A percentile compares a stretch with the other conserved stretches of the same genome.
Conservation (phyloP, 2,797 vertebrate species). For the Holocentrus rufus region DNA sequence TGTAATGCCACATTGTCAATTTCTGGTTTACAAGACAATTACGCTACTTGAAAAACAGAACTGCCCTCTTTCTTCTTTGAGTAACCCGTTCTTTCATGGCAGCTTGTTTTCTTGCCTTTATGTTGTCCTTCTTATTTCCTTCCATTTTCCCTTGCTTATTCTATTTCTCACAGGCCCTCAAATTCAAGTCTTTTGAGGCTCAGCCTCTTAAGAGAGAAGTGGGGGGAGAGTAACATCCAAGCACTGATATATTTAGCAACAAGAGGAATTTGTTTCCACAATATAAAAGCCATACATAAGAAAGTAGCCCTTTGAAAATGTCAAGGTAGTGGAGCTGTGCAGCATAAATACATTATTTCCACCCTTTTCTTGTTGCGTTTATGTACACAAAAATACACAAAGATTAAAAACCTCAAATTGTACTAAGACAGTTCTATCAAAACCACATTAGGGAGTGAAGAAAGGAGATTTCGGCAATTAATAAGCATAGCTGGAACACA, state of each 20-base stretch:
- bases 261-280: slow-evolving; percentile 22
- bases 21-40: slow-evolving; percentile 12
- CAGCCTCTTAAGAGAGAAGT: slow-evolving; percentile 16
- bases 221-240: slow-evolving; percentile 31
- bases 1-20: slow-evolving; percentile 19
- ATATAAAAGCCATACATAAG: slow-evolving; percentile 7
- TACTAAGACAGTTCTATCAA: not conserved
- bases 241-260: slow-evolving; percentile 3
- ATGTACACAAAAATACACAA: not conserved
- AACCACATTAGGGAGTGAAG: not conserved
- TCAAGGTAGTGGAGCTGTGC: slow-evolving; percentile 1
- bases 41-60: slow-evolving; percentile 1
- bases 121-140: slow-evolving; percentile 25
- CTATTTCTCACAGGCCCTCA: slow-evolving; percentile 16
- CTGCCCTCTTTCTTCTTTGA: slow-evolving; percentile 28
- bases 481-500: not conserved
- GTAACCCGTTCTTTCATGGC: slow-evolving; percentile 17
- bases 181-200: slow-evolving; percentile 48
- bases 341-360: not conserved
- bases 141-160: slow-evolving; percentile 30
- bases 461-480: too few species aligned
- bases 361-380: not conserved
- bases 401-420: not conserved
- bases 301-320: slow-evolving; percentile 29
- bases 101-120: slow-evolving; percentile 36